Percentiles rank a stretch among this genome's conserved stretches.
phyloP scores from a whole-genome alignment of 2,888 invertebrate genomes.

The Teleogryllus oceanicus region DNA sequence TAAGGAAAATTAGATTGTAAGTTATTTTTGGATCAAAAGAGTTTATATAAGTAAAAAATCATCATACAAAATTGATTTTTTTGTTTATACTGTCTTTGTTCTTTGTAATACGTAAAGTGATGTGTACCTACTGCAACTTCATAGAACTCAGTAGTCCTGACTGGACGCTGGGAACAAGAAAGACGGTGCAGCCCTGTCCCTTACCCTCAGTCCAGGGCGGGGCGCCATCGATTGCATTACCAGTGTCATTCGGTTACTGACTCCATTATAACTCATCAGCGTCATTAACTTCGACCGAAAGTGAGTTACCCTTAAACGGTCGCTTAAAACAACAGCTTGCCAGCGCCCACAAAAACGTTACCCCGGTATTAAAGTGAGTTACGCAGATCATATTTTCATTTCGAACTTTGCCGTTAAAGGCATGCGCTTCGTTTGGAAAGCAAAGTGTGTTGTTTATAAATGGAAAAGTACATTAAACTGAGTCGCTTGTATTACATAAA shows the following conservation, averaged over 20 bases:
- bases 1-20: too few species aligned
- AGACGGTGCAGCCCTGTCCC: too few species aligned
- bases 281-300: not conserved
- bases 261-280: not conserved
- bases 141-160: too few species aligned
- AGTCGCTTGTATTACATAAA: not conserved
- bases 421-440: not conserved
- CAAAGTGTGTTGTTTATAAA: not conserved
- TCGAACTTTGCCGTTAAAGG: slow-evolving; percentile 4
- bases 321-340: not conserved
- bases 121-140: too few species aligned
- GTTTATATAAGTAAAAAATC: too few species aligned
- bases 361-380: not conserved
- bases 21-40: too few species aligned
- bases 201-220: not conserved
- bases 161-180: too few species aligned
- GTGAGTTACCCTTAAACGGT: not conserved
- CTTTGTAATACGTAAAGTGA: too few species aligned
- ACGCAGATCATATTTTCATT: slow-evolving; percentile 18
- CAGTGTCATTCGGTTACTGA: not conserved
- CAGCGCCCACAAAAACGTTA: not conserved
- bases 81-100: too few species aligned
- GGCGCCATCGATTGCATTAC: not conserved
- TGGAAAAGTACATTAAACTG: not conserved
- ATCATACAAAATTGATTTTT: too few species aligned